Conservation (phyloP, 2,888 invertebrate genomes). For the Pyralis farinalis region DNA sequence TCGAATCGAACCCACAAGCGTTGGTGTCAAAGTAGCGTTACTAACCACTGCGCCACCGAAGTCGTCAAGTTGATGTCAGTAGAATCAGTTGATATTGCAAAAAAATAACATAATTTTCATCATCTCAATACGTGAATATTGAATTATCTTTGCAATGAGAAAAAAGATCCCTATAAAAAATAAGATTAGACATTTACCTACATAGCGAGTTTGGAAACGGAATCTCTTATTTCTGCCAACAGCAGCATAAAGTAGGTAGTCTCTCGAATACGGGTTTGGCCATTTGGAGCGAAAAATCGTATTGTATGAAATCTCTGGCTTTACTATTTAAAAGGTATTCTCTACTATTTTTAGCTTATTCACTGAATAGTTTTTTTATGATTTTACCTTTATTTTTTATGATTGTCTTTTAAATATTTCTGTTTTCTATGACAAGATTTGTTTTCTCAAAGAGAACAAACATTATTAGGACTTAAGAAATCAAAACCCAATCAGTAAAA, state of each 20-base stretch:
- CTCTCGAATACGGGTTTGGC: not conserved
- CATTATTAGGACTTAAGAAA: not conserved
- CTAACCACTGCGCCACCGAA: too few species aligned
- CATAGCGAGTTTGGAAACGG: not conserved
- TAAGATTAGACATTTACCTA: too few species aligned
- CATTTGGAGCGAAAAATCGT: not conserved
- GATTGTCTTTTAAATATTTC: not conserved
- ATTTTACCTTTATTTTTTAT: not conserved
- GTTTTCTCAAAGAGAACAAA: not conserved
- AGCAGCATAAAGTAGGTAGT: not conserved
- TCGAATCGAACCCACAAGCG: too few species aligned
- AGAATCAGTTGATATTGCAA: too few species aligned
- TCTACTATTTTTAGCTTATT: not conserved
- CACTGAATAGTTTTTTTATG: not conserved
- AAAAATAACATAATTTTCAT: too few species aligned
- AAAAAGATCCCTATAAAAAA: too few species aligned
- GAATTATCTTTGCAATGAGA: too few species aligned
- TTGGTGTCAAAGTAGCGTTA: too few species aligned
- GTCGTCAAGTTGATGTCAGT: too few species aligned
- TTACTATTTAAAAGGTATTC: not conserved
- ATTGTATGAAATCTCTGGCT: not conserved
- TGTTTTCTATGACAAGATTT: not conserved
- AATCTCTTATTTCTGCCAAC: not conserved
- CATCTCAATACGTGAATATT: too few species aligned
- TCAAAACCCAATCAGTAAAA: constrained; percentile 4